Evolutionary conservation across 2,113 vertebrate species (phyloP), one percentile per base, ranked within the genome.

Genomic region (Centropristis striata): DNA sequence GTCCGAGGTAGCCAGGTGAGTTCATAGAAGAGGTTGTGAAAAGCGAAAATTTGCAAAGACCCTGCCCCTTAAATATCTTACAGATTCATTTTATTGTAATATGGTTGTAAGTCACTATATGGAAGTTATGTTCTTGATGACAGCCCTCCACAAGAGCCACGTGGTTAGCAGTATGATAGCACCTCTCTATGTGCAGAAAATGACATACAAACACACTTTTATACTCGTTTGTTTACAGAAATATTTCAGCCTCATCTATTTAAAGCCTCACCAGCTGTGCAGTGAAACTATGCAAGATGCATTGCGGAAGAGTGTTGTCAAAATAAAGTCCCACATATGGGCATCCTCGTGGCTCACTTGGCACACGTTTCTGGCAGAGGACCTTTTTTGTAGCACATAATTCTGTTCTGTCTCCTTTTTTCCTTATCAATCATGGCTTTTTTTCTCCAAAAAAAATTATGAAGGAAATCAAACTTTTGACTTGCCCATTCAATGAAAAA

Each of bases 11-110:
- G 68, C 41, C 20, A 9, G 27, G 50, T 74, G 42, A 82, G 61
- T 53, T 78, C 13, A 53, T 27, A 49, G 57, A 58, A n/a, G 3
- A 32, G 77, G 39, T 27, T 46, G 57, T 66, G 54, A n/a, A 76
- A 50, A 70, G 55, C 67, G 4, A 59, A 54, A 28, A 64, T 14
- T 2, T 8, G 9, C 25, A 14, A 25, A 42, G 15, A 65, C 12
- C 20, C 39, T 14, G 28, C 27, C 15, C n/a, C 58, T 57, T 27
- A 10, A 2, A 9, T 78, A 15, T 65, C 50, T n/a, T 7, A 11
- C 36, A 37, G 13, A 13, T 36, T 6, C 2, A 6, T 47, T 71
- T 64, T 11, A 9, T 46, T 8, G 11, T 21, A 32, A 32, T 32
- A 6, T n/a, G 37, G 27, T 55, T 44, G 5, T 54, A 21, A 46